Evolutionary conservation across 2,113 vertebrate species (phyloP).

Genomic region (Poeciliopsis prolifica): DNA sequence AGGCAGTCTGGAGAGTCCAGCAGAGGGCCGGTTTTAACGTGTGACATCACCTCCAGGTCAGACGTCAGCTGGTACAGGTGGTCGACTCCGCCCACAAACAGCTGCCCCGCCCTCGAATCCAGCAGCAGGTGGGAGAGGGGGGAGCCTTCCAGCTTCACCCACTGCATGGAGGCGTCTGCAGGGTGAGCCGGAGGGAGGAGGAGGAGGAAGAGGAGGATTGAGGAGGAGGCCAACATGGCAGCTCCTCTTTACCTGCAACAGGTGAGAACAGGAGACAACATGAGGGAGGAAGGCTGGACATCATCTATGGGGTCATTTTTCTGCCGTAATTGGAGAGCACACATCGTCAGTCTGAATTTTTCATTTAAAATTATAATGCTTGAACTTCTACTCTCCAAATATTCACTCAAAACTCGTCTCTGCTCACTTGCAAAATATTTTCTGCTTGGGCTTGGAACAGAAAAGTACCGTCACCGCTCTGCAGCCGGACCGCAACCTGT

Average conservation of each 20-base stretch:
- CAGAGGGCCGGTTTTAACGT: slow-evolving; percentile 81
- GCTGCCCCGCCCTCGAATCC: slow-evolving; percentile 61
- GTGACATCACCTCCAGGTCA: slow-evolving; percentile 74
- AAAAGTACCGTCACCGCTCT: no score
- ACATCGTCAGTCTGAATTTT: no score
- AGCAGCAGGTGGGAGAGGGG: slow-evolving; percentile 84
- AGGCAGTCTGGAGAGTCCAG: slow-evolving; percentile 88
- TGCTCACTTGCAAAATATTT: no score
- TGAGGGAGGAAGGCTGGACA: not conserved
- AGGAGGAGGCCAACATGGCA: slow-evolving; percentile 79
- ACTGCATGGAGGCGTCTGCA: slow-evolving; percentile 35
- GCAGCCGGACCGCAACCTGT: no score
- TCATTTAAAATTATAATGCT: no score
- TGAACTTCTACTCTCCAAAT: no score
- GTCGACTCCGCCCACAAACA: slow-evolving; percentile 86
- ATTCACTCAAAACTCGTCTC: no score
- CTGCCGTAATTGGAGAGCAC: no score
- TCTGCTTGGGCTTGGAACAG: no score
- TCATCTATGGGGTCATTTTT: not conserved
- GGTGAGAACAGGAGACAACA: slow-evolving; percentile 1
- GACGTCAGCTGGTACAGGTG: slow-evolving; percentile 84
- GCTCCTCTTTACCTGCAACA: slow-evolving; percentile 77
- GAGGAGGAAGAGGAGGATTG: slow-evolving; percentile 53
- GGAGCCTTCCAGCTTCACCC: slow-evolving; percentile 63
- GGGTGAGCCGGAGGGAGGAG: slow-evolving; percentile 13